These are phyloP conservation scores for Meloidogyne exigua DNA, from an alignment of 1,140 invertebrate species.

Conservation along the genomic window DNA sequence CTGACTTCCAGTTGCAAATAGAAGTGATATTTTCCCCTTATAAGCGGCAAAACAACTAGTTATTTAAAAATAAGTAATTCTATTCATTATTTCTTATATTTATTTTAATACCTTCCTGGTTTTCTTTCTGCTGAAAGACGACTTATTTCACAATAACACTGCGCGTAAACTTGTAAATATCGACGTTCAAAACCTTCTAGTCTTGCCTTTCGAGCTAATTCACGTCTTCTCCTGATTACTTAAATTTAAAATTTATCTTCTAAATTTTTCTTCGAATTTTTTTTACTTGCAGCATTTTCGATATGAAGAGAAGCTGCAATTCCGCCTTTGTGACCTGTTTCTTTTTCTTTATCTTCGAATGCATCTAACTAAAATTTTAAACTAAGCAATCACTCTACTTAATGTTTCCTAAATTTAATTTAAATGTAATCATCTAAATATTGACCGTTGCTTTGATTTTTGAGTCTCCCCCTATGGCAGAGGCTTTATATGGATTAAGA, in stretches of 20 bases:
- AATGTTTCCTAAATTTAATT: constrained; percentile 1
- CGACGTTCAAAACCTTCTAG: constrained; percentile 34
- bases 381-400: not conserved
- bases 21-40: constrained; percentile 56
- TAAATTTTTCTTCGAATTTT: not conserved
- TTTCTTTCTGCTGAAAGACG: constrained; percentile 55
- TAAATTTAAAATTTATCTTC: not conserved
- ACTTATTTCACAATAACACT: constrained; percentile 61
- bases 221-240: constrained; percentile 17
- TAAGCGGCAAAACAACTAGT: constrained; percentile 53
- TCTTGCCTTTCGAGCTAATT: constrained; percentile 11
- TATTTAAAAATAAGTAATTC: not conserved
- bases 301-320: constrained; percentile 49
- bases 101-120: constrained; percentile 36
- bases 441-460: constrained; percentile 55
- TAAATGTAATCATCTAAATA: not conserved
- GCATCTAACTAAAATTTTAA: constrained; percentile 55
- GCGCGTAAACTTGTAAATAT: constrained; percentile 59
- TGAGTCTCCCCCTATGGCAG: constrained; percentile 53
- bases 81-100: not conserved
- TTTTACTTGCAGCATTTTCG: constrained; percentile 15
- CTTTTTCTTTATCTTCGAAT: constrained; percentile 50
- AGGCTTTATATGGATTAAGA: constrained; percentile 62
- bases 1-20: constrained; percentile 35
- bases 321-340: constrained; percentile 52